These are phyloP conservation scores for Brassicogethes aeneus DNA, from an alignment of 2,888 invertebrate genomes.

Conservation along the genomic window DNA sequence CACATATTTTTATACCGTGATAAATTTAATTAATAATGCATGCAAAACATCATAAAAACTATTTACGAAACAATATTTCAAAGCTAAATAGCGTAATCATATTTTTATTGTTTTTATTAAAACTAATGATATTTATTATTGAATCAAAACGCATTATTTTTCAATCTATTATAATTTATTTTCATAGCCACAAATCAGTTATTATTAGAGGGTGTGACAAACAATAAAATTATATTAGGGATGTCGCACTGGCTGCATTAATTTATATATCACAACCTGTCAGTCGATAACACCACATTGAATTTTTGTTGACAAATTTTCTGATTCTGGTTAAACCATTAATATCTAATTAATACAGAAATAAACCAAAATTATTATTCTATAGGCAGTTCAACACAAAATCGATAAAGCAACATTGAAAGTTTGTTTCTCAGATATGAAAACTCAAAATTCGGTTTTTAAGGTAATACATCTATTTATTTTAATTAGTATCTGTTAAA, in stretches of 20 bases:
- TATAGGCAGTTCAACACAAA: neutral
- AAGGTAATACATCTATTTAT: too few relatives aligned
- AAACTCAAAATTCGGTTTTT: too few relatives aligned
- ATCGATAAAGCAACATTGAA: too few relatives aligned
- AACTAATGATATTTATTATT: neutral
- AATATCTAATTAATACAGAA: neutral
- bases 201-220: constrained; percentile 17
- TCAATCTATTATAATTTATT: constrained; percentile 15
- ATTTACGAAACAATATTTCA: too few relatives aligned
- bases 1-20: too few relatives aligned
- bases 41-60: too few relatives aligned
- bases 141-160: neutral
- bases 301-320: constrained; percentile 4
- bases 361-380: neutral
- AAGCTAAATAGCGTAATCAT: too few relatives aligned
- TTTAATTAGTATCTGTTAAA: too few relatives aligned
- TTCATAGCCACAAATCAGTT: constrained; percentile 20
- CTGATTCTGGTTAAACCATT: neutral
- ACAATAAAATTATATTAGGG: constrained; percentile 24
- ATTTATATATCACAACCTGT: constrained; percentile 19
- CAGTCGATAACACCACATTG: constrained; percentile 11
- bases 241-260: constrained; percentile 15
- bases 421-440: too few relatives aligned
- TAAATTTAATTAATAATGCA: too few relatives aligned
- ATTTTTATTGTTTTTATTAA: constrained; percentile 2